A percentile compares a stretch with the other conserved stretches of the same genome.
Evolutionary conservation across 2,888 invertebrate species (phyloP).

Genomic region (Sisyra terminalis): DNA sequence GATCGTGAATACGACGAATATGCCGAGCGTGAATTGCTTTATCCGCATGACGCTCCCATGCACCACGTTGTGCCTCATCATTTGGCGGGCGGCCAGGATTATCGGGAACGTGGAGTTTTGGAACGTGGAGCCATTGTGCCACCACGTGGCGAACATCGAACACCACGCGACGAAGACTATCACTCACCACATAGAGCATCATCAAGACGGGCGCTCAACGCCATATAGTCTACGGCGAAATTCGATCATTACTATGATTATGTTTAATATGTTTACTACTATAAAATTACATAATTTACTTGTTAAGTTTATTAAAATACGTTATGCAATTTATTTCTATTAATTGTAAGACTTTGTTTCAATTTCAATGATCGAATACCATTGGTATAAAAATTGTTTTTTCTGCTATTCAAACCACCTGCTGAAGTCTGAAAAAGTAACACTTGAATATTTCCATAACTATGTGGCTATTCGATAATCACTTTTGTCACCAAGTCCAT

Average conservation of each 20-base stretch:
- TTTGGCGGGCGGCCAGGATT: constrained; percentile 24
- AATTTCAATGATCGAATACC: too few species aligned
- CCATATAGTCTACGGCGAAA: constrained; percentile 41
- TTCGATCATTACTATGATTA: constrained; percentile 9
- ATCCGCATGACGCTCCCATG: constrained; percentile 18
- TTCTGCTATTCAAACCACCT: too few species aligned
- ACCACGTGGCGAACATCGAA: constrained; percentile 8
- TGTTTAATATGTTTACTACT: constrained; percentile 2
- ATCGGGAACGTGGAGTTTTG: constrained; percentile 18
- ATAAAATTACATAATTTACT: too few species aligned
- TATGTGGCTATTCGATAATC: too few species aligned
- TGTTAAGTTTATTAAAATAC: too few species aligned
- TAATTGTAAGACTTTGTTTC: too few species aligned
- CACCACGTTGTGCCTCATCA: constrained; percentile 21
- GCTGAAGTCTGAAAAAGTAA: too few species aligned
- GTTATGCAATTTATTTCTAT: too few species aligned
- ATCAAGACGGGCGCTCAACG: constrained; percentile 53
- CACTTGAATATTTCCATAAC: too few species aligned
- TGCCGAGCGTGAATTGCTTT: constrained; percentile 20
- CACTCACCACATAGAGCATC: constrained; percentile 36
- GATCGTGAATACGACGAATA: constrained; percentile 37
- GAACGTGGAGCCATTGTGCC: constrained; percentile 10
- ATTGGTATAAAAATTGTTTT: too few species aligned
- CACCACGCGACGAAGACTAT: constrained; percentile 21
- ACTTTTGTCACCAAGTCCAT: too few species aligned